Evolutionary conservation across 2,888 invertebrate genomes (phyloP).

Genomic region (Athetis lepigone): DNA sequence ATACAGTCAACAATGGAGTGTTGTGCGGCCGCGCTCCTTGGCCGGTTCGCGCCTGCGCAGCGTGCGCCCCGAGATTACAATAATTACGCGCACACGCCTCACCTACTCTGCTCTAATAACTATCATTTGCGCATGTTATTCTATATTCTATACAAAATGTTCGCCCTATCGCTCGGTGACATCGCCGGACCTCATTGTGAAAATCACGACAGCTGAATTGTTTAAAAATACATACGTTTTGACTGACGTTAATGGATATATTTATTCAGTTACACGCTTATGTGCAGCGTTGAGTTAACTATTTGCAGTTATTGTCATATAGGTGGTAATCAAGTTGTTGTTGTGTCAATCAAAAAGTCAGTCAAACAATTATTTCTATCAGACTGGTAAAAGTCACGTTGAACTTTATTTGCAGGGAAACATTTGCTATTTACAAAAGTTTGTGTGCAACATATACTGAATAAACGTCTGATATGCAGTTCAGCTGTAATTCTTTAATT

Average conservation of each 20-base stretch:
- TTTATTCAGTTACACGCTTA: constrained; percentile 47
- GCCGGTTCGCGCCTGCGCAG: constrained; percentile 62
- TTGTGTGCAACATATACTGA: too few species aligned
- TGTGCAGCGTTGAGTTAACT: constrained; percentile 11
- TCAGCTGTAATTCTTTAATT: too few species aligned
- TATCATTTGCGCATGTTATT: constrained; percentile 89
- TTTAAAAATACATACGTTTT: constrained; percentile 38
- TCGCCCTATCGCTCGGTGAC: constrained; percentile 80
- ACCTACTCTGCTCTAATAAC: constrained; percentile 84
- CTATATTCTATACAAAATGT: constrained; percentile 85
- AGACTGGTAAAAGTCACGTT: not conserved
- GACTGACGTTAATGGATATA: constrained; percentile 44
- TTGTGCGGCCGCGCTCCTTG: constrained; percentile 62
- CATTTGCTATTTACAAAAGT: too few species aligned
- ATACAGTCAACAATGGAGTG: constrained; percentile 57
- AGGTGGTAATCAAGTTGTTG: not conserved
- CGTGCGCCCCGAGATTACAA: constrained; percentile 84
- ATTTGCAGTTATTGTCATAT: constrained; percentile 9
- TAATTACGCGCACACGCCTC: constrained; percentile 87
- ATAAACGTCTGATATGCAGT: too few species aligned
- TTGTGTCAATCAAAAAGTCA: not conserved
- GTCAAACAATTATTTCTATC: too few species aligned
- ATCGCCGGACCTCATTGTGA: constrained; percentile 67
- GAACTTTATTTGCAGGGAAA: too few species aligned
- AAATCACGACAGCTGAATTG: constrained; percentile 53